Conservation (phyloP, 2,888 invertebrate genomes). For the Ferrisia virgata region DNA sequence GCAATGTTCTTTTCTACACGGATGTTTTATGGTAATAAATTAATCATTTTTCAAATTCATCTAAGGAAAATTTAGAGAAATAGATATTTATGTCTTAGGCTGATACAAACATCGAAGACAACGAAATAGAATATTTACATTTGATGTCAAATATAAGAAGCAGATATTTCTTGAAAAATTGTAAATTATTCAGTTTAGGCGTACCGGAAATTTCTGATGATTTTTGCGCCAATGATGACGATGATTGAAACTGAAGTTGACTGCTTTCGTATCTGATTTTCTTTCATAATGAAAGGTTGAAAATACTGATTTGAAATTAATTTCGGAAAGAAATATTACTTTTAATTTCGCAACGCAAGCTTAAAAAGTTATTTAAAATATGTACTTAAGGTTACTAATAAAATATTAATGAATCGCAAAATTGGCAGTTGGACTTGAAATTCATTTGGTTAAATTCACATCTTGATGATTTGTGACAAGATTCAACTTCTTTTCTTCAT, state of each 20-base stretch:
- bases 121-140: neutral
- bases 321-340: too few species aligned
- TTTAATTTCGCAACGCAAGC: too few species aligned
- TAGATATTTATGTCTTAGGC: neutral
- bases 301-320: too few species aligned
- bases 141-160: neutral
- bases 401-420: too few species aligned
- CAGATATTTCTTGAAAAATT: slow-evolving; percentile 8
- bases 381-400: too few species aligned
- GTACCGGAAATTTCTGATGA: neutral
- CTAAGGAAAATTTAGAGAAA: neutral
- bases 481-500: too few species aligned
- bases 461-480: too few species aligned
- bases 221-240: slow-evolving; percentile 5
- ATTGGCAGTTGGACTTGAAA: too few species aligned
- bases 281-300: too few species aligned
- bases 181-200: neutral
- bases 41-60: neutral
- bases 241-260: neutral
- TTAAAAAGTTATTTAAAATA: too few species aligned
- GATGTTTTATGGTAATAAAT: neutral
- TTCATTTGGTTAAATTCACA: neutral
- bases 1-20: neutral
- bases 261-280: too few species aligned
- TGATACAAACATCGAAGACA: neutral